phyloP scores from a whole-genome alignment of 2,888 invertebrate species.

The Deilephila porcellus region DNA sequence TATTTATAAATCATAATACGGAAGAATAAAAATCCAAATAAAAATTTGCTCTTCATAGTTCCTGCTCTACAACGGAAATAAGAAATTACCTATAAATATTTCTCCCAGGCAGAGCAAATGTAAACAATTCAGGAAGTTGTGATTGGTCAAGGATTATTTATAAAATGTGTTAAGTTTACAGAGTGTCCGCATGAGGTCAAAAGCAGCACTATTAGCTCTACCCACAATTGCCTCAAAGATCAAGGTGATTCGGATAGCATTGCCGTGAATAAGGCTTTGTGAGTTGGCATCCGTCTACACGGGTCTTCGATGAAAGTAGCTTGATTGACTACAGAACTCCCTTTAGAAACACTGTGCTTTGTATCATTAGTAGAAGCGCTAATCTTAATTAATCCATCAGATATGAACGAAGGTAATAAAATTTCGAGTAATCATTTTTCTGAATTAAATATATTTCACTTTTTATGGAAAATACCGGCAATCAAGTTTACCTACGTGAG shows the following conservation, averaged over 20 bases:
- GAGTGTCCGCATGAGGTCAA: constrained; percentile 55
- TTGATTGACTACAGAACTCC: not conserved
- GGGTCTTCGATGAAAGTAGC: not conserved
- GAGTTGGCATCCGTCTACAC: not conserved
- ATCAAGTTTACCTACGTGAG: not conserved
- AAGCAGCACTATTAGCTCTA: constrained; percentile 41
- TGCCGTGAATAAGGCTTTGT: constrained; percentile 35
- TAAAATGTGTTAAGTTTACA: no score
- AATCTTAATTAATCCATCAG: not conserved
- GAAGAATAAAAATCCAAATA: no score
- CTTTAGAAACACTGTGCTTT: not conserved
- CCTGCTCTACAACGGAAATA: not conserved
- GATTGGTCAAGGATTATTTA: no score
- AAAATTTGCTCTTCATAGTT: not conserved
- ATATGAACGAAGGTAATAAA: not conserved
- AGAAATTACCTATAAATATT: not conserved
- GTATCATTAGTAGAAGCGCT: not conserved
- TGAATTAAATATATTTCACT: not conserved
- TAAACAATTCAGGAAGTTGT: no score
- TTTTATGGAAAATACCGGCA: constrained; percentile 10
- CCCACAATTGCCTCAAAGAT: constrained; percentile 61
- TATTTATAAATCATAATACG: no score
- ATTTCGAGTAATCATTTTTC: not conserved
- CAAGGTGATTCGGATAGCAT: constrained; percentile 67
- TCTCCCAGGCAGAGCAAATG: not conserved